Evolutionary conservation across 2,888 invertebrate genomes (phyloP).

Genomic region (Lypha dubia): DNA sequence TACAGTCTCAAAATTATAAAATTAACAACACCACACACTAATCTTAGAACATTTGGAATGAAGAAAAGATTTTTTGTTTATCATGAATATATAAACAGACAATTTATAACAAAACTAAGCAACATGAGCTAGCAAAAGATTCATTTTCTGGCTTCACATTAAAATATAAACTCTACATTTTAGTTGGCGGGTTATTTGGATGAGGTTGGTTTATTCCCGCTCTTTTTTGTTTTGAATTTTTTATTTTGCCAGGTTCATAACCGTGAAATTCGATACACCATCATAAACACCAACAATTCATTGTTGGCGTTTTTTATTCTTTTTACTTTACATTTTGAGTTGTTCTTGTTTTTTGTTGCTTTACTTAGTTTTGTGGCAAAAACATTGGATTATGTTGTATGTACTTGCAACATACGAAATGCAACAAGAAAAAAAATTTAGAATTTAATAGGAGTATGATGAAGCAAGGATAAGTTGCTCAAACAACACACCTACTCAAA

Average conservation of each 20-base stretch:
- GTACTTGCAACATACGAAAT: constrained; percentile 44
- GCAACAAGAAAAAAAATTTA: constrained; percentile 14
- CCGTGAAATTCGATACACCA: constrained; percentile 70
- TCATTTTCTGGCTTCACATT: constrained; percentile 23
- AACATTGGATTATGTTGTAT: constrained; percentile 61
- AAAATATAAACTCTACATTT: constrained; percentile 29
- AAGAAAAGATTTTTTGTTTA: constrained; percentile 43
- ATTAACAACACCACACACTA: neutral
- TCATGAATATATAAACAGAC: constrained; percentile 68
- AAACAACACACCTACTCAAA: constrained; percentile 60
- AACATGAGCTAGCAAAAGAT: constrained; percentile 1
- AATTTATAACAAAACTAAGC: constrained; percentile 57
- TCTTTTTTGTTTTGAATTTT: constrained; percentile 1
- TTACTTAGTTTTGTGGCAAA: constrained; percentile 45
- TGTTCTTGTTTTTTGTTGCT: constrained; percentile 9
- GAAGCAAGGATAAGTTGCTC: constrained; percentile 33
- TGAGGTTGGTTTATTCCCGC: neutral
- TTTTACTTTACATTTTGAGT: constrained; percentile 28
- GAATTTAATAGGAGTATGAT: constrained; percentile 34
- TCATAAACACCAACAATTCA: constrained; percentile 67
- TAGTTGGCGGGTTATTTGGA: constrained; percentile 17
- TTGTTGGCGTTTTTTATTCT: constrained; percentile 48
- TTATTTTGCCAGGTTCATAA: constrained; percentile 59
- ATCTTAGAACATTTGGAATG: constrained; percentile 13
- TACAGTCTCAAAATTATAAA: neutral